Base-by-base conservation (phyloP, 2,113 vertebrate species). In the Balaenoptera acutorostrata region DNA sequence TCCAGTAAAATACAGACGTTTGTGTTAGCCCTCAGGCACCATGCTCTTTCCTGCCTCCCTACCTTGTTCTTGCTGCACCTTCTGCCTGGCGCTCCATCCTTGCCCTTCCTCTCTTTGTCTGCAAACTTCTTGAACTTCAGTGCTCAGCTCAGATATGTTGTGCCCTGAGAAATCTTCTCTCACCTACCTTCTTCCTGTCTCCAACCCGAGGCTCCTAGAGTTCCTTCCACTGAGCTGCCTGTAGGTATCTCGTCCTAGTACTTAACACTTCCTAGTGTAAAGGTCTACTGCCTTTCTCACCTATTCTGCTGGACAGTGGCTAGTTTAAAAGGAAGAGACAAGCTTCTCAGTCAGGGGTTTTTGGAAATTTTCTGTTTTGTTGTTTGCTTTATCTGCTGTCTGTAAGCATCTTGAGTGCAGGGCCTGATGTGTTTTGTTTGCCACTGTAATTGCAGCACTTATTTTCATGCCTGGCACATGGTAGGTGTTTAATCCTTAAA, bases 221-320 rank as follows among this genome's bases (percentile, higher is more conserved):
- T 15, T 4, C 10, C 21, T 18, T 77, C 36, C 57, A 46, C 20
- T 0, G 27, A 78, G 25, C 33, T 33, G 31, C 36, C 33, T 41
- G 39, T 3, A 6, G 8, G 2, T 1, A 3, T 31, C 41, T 88
- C 6, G 6, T 36, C 9, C 10, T 11, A 1, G 12, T 13, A 4
- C 20, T 71, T 71, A 18, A 55, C 1, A 0, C 23, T 44, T 63
- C 10, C 11, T 20, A 27, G 12, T 4, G 18, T 7, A 9, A 49
- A 11, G 11, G 29, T 8, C 59, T 8, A 18, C 6, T 29, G 36
- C 49, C 3, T 15, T 71, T 27, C 17, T 61, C 1, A 0, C 9
- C 59, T 78, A 86, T 29, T 15, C 41, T 0, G 4, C 23, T 20
- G 8, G 63, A 52, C 27, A 36, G 87, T 6, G 14, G 46, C 23